Conservation (phyloP, 2,888 invertebrate species). For the Drosophila ezoana region DNA sequence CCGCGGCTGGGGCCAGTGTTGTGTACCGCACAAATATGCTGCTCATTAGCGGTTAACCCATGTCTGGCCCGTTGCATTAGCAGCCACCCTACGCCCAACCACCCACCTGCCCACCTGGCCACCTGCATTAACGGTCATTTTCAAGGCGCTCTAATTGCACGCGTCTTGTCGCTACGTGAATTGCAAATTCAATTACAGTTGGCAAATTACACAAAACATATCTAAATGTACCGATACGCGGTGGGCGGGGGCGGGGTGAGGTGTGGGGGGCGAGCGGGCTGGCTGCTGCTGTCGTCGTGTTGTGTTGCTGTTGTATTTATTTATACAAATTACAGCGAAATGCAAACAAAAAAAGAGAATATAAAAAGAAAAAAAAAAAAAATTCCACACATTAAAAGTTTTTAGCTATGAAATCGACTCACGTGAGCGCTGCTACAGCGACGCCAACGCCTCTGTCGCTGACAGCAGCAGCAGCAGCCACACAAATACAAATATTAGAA, state of each 20-base stretch:
- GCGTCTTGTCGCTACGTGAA: conserved; percentile 50
- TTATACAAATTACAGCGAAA: conserved; percentile 72
- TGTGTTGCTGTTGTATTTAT: conserved; percentile 58
- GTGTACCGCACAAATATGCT: background rate
- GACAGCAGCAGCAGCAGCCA: conserved; percentile 18
- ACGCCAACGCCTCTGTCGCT: conserved; percentile 23
- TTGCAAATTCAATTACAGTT: conserved; percentile 59
- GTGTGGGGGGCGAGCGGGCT: background rate
- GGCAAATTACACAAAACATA: conserved; percentile 57
- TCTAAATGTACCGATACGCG: conserved; percentile 30
- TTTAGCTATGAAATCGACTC: conserved; percentile 70
- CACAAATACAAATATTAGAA: conserved; percentile 61
- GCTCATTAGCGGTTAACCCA: conserved; percentile 44
- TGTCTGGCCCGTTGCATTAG: background rate
- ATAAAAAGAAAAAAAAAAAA: conserved; percentile 28
- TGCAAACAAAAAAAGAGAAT: conserved; percentile 33
- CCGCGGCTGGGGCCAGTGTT: background rate
- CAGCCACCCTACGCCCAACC: background rate
- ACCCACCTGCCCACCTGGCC: background rate
- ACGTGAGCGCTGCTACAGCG: conserved; percentile 72
- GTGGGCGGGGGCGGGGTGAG: background rate
- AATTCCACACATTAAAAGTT: conserved; percentile 78
- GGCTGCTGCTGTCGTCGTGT: conserved; percentile 15
- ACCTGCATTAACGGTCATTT: conserved; percentile 17
- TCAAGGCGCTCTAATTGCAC: conserved; percentile 66